phyloP scores from a whole-genome alignment of 2,888 invertebrate genomes.

The Trichogramma evanescens region DNA sequence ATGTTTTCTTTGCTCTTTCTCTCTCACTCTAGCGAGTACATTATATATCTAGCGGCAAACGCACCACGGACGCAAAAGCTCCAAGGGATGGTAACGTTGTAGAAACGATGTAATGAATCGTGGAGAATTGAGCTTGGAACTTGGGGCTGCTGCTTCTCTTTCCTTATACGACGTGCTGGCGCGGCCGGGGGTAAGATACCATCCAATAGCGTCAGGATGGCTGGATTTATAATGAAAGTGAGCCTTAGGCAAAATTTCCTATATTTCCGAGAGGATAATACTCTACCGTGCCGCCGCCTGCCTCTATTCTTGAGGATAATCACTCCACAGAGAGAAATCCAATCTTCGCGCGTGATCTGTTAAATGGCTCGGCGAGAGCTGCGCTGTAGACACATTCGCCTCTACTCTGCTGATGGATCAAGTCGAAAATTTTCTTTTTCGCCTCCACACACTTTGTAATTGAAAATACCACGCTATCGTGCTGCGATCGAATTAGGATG shows the following conservation, averaged over 20 bases:
- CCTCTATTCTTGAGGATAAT: conserved; percentile 4
- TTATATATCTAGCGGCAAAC: not conserved
- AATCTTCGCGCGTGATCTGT: conserved; percentile 46
- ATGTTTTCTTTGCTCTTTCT: conserved; percentile 39
- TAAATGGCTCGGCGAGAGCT: conserved; percentile 42
- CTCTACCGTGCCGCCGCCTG: no score
- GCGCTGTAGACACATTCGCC: conserved; percentile 9
- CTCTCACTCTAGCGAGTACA: not conserved
- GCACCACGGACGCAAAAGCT: not conserved
- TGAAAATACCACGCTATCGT: not conserved
- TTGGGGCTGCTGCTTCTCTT: conserved; percentile 35
- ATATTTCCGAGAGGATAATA: no score
- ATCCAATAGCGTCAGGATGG: conserved; percentile 25
- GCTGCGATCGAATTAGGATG: conserved; percentile 8
- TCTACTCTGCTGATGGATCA: not conserved
- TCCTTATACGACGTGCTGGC: conserved; percentile 14
- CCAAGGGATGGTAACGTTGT: conserved; percentile 28
- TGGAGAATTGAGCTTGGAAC: conserved; percentile 42
- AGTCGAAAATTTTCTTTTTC: not conserved
- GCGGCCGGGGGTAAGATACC: conserved; percentile 17
- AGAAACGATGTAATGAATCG: conserved; percentile 43
- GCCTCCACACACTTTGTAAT: not conserved
- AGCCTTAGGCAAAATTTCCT: no score
- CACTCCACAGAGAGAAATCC: conserved; percentile 35
- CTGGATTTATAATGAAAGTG: conserved; percentile 47